phyloP scores from a whole-genome alignment of 2,888 invertebrate genomes.

The Limnephilus auricula region DNA sequence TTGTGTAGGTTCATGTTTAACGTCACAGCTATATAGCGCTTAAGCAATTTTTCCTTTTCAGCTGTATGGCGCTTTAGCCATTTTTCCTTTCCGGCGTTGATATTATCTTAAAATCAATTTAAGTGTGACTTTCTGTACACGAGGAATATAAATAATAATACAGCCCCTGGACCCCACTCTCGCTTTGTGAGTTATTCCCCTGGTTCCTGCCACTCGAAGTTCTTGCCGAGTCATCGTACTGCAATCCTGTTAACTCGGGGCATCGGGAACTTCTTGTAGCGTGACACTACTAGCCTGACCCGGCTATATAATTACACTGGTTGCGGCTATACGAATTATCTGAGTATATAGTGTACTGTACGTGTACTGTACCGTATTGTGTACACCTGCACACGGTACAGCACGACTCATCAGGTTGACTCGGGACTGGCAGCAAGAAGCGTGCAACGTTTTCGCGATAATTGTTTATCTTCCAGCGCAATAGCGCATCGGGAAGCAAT shows the following conservation, averaged over 20 bases:
- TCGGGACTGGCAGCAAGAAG: background rate
- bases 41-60: too few relatives aligned
- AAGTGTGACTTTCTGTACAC: too few relatives aligned
- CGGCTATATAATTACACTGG: background rate
- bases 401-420: background rate
- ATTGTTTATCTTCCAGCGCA: background rate
- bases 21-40: too few relatives aligned
- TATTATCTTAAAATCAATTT: too few relatives aligned
- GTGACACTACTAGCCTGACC: background rate
- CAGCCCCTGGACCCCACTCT: too few relatives aligned
- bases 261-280: background rate
- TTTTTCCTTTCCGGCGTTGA: too few relatives aligned
- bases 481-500: background rate
- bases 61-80: too few relatives aligned
- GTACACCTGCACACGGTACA: background rate
- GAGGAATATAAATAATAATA: too few relatives aligned
- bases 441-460: conserved; percentile 1
- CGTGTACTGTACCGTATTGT: background rate
- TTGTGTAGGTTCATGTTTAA: too few relatives aligned
- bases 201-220: too few relatives aligned
- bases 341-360: background rate
- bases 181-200: too few relatives aligned
- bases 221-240: background rate
- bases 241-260: conserved; percentile 18
- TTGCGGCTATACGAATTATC: background rate